A percentile compares a stretch with the other conserved stretches of the same genome.
Conservation (phyloP, 2,113 vertebrate genomes). For the Fregata magnificens region DNA sequence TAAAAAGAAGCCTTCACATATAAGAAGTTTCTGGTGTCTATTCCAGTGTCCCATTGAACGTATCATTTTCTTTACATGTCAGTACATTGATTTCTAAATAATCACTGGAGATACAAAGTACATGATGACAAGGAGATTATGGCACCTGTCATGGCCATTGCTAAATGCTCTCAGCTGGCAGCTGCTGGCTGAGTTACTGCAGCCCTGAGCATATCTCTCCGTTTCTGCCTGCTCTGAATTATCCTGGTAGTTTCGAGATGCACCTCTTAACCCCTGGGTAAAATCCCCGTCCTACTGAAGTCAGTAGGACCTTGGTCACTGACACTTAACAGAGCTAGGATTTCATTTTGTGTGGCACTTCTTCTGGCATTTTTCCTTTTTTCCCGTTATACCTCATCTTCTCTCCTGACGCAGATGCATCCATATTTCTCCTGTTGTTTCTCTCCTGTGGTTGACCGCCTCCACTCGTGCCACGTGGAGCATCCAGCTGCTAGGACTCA, state of each 20-base stretch:
- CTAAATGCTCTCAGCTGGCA: neutral
- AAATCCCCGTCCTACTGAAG: neutral
- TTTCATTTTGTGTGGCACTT: neutral
- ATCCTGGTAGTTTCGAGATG: neutral
- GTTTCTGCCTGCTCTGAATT: neutral
- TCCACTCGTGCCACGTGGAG: neutral
- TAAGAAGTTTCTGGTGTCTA: neutral
- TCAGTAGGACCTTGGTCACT: neutral
- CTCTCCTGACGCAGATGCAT: neutral
- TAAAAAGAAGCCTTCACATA: neutral
- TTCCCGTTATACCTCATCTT: neutral
- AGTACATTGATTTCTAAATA: neutral
- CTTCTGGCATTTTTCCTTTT: neutral
- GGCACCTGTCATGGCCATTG: neutral
- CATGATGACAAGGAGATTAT: neutral
- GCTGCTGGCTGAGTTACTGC: neutral
- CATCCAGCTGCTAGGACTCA: neutral
- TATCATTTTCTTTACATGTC: neutral
- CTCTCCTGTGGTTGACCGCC: neutral
- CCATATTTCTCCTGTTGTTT: neutral
- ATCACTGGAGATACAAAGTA: neutral
- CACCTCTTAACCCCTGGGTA: neutral
- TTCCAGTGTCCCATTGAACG: neutral
- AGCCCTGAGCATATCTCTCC: neutral
- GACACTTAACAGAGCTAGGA: neutral